A percentile compares a stretch with the other conserved stretches of the same genome.
Evolutionary conservation across 2,113 vertebrate genomes (phyloP).

Genomic region (Sebastes fasciatus): DNA sequence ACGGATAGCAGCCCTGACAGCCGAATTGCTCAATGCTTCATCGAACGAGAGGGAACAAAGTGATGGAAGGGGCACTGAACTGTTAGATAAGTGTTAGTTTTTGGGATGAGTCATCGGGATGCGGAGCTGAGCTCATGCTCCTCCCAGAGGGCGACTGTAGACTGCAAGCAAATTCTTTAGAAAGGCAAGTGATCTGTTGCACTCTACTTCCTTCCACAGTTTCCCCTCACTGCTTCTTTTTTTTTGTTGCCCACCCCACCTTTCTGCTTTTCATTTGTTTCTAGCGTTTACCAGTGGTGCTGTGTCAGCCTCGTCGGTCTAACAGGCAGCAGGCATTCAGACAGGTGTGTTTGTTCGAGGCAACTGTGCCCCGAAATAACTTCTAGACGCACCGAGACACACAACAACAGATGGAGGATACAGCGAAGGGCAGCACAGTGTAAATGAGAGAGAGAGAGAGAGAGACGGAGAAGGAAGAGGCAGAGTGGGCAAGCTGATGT

Average conservation of each 20-base stretch:
- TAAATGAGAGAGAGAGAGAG: conserved; percentile 39
- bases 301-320: conserved; percentile 56
- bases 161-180: conserved; percentile 41
- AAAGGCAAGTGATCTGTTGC: conserved; percentile 36
- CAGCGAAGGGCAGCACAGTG: conserved; percentile 56
- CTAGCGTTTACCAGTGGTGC: conserved; percentile 38
- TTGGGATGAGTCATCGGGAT: conserved; percentile 72
- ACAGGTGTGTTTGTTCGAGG: conserved; percentile 68
- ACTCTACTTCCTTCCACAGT: conserved; percentile 27
- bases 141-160: conserved; percentile 55
- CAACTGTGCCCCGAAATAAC: conserved; percentile 72
- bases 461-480: conserved; percentile 3
- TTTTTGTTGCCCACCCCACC: neutral
- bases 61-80: conserved; percentile 61
- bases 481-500: conserved; percentile 27
- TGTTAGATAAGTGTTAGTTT: conserved; percentile 68
- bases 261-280: conserved; percentile 48
- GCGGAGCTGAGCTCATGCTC: conserved; percentile 41
- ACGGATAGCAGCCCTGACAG: conserved; percentile 62
- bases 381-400: conserved; percentile 49
- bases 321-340: conserved; percentile 59
- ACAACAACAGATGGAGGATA: conserved; percentile 64
- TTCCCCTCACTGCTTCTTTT: conserved; percentile 7
- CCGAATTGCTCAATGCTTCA: conserved; percentile 66
- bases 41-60: conserved; percentile 57